These are phyloP conservation scores for Numida meleagris DNA, from an alignment of 2,113 vertebrate genomes.

Conservation along the genomic window DNA sequence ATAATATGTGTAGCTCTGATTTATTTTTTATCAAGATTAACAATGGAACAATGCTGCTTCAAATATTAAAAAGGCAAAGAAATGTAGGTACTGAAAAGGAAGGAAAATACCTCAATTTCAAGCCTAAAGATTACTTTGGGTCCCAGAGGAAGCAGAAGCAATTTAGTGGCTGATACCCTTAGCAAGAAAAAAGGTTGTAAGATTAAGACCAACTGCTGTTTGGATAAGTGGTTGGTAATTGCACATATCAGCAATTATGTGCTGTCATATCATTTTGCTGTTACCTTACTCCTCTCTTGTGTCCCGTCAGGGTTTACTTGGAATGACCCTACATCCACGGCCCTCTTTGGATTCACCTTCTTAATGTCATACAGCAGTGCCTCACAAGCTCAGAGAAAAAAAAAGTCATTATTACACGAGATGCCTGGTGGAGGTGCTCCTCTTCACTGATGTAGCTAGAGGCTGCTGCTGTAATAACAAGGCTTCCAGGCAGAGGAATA, in stretches of 20 bases:
- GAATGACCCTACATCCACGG: slow-evolving; percentile 88
- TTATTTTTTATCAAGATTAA: slow-evolving; percentile 72
- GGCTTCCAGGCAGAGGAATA: slow-evolving; percentile 15
- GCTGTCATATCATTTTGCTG: slow-evolving; percentile 72
- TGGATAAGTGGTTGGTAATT: slow-evolving; percentile 86
- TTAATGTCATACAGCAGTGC: slow-evolving; percentile 85
- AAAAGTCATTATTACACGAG: slow-evolving; percentile 54
- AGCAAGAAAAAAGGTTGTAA: slow-evolving; percentile 82
- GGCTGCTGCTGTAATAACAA: slow-evolving; percentile 55
- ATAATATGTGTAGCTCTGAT: slow-evolving; percentile 17
- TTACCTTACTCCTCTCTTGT: slow-evolving; percentile 90
- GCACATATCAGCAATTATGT: slow-evolving; percentile 83
- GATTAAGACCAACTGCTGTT: slow-evolving; percentile 87
- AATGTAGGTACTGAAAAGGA: slow-evolving; percentile 79
- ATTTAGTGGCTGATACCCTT: slow-evolving; percentile 84
- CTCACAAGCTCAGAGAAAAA: slow-evolving; percentile 64
- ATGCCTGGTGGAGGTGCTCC: slow-evolving; percentile 45
- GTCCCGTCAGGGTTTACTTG: slow-evolving; percentile 87
- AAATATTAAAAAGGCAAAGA: slow-evolving; percentile 70
- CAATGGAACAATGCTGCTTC: slow-evolving; percentile 54
- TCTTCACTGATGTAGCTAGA: slow-evolving; percentile 48
- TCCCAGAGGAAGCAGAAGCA: slow-evolving; percentile 85
- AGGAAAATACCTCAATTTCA: slow-evolving; percentile 82
- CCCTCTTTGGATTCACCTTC: slow-evolving; percentile 89
- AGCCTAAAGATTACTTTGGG: slow-evolving; percentile 83